Evolutionary conservation across 1,140 invertebrate genomes (phyloP), one percentile per base, ranked within the genome.

Genomic region (Drosophila bifasciata): DNA sequence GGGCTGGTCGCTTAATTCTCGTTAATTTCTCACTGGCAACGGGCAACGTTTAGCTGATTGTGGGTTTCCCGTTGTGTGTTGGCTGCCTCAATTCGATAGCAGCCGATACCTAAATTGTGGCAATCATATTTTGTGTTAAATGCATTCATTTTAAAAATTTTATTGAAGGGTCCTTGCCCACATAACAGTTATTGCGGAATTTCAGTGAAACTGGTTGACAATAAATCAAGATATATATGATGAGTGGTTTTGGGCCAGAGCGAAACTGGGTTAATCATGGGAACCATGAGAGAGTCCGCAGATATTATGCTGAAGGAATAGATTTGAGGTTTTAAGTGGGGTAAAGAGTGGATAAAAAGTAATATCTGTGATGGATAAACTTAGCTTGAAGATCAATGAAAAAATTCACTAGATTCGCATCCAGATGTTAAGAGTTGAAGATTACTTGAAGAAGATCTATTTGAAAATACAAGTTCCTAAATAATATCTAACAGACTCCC

Each of bases 21-120:
- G 74, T 90, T 90, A 89, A 85, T 90, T 90, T 83, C 66, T 76
- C 43, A 59, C 23, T 32, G 72, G 72, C 72, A 76, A 86, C 70
- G 76, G 58, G 66, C 66, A 90, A 48, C 89, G 89, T 90, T 90
- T 90, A 90, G 79, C 79, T 90, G 81, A 90, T 90, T 90, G 85
- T 21, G 17, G 86, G 80, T 85, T 79, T 67, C 57, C 43, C 44
- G 44, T 23, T 41, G 55, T 49, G 53, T 32, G 5, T 50, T 58
- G 63, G 63, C 19, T 58, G 41, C 17, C 40, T 66, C 40, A 16
- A 16, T 17, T 15, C 56, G 23, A 21, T 3, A 13, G 16, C n/a
- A 48, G 8, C 19, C 28, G 50, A 23, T 41, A 41, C 57, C 28
- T 60, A 81, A 86, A 66, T 81, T 81, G 70, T 80, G 72, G 83